These are phyloP conservation scores for Myrmophylax atrothorax DNA, from an alignment of 2,113 vertebrate genomes.

Conservation along the genomic window DNA sequence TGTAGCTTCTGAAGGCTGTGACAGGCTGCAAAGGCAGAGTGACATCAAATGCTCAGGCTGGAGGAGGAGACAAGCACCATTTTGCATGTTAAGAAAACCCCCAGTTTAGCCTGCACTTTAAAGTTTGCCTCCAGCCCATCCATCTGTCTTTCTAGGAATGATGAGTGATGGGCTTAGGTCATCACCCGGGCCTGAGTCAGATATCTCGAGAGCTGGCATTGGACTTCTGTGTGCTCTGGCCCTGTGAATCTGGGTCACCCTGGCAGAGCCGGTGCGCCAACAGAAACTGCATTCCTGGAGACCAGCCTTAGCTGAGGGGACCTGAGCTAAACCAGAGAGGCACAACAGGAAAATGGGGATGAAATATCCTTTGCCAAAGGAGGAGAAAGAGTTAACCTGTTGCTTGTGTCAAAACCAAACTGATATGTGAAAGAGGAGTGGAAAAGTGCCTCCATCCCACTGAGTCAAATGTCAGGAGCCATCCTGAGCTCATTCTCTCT, in stretches of 20 bases:
- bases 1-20: background rate
- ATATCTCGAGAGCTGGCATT: background rate
- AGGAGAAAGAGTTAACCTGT: background rate
- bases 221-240: background rate
- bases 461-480: background rate
- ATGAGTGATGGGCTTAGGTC: conserved; percentile 29
- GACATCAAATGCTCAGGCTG: fast-evolving
- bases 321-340: background rate
- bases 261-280: fast-evolving
- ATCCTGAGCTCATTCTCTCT: background rate
- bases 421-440: background rate
- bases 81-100: background rate
- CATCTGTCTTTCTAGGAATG: background rate
- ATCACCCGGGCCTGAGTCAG: background rate
- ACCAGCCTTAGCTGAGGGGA: background rate
- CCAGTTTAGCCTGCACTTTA: background rate
- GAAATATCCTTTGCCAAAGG: background rate
- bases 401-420: background rate
- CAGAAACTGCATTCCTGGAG: background rate
- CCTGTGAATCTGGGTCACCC: background rate
- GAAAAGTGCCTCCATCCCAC: background rate
- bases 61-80: fast-evolving
- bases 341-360: background rate
- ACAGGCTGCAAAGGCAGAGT: fast-evolving
- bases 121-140: background rate